Base-by-base conservation (phyloP, 2,797 vertebrate species). In the Streptopelia turtur region DNA sequence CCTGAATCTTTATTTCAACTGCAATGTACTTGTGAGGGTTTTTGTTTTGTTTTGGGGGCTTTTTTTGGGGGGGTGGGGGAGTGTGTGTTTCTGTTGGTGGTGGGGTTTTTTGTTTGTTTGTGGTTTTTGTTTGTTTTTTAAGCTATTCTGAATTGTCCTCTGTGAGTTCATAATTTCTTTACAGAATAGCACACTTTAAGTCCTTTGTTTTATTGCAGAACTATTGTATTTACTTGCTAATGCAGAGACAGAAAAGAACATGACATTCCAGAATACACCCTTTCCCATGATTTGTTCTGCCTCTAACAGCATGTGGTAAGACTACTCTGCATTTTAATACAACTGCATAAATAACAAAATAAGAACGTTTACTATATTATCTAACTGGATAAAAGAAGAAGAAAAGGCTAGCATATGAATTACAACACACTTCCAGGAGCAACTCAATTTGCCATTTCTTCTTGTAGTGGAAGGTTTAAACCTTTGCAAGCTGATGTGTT, bases 201-300 rank as follows among this genome's bases (percentile, higher is more conserved):
- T 94, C 43, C 47, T 92, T 92, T 87, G 60, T 93, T 95, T 89
- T 92, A 22, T 57, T n/a, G 18, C 31, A 83, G 61, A 81, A 64
- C 61, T 88, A 94, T 87, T 96, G 76, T 91, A 93, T 93, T 95
- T 97, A 97, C 77, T 95, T 95, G 86, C 74, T 96, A 97, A 96
- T 69, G 74, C 70, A 97, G 82, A 95, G 88, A 96, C n/a, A 83
- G 72, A 94, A 97, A 96, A 95, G 76, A 97, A 96, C 69, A 94
- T 23, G 33, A 90, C 68, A 95, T 97, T 97, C 66, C 83, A 90
- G 96, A 97, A 95, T 64, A 37, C 69, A 56, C 49, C 94, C 79
- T 95, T 96, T 83, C 78, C 74, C 65, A 91, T 83, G 71, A 94
- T 93, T 90, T 95, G 43, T 57, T 90, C 82, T 96, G 93, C 74